Conservation (phyloP, 2,113 vertebrate species). For the Sceloporus undulatus region DNA sequence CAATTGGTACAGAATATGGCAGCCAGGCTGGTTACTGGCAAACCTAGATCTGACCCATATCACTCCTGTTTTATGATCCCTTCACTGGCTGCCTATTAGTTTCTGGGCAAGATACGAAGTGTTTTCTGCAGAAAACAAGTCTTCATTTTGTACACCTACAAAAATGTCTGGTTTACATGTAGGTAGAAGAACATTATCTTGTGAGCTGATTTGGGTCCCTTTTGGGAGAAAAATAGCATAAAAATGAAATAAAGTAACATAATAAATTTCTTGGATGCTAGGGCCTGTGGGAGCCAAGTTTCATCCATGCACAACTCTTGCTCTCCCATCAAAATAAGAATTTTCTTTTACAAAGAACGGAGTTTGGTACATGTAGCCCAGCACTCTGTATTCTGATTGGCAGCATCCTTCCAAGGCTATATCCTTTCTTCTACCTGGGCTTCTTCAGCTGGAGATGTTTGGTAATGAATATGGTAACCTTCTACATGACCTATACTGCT, state of each 20-base stretch:
- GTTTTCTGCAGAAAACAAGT: not conserved
- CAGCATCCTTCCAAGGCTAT: not conserved
- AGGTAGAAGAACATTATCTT: not conserved
- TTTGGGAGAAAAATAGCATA: too few species aligned
- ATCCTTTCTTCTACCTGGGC: not conserved
- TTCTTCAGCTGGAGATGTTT: not conserved
- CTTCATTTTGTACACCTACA: not conserved
- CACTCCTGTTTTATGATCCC: too few species aligned
- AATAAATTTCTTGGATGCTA: not conserved
- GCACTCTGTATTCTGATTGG: not conserved
- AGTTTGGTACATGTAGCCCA: not conserved
- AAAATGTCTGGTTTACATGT: constrained; percentile 9
- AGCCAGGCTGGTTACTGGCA: too few species aligned
- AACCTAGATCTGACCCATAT: too few species aligned
- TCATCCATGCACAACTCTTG: not conserved
- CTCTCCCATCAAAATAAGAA: not conserved
- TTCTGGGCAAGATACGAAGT: too few species aligned
- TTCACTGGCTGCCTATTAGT: too few species aligned
- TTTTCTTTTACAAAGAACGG: not conserved
- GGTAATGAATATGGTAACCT: not conserved
- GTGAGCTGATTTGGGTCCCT: too few species aligned
- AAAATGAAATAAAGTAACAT: too few species aligned
- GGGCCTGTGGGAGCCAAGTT: not conserved
- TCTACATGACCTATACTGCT: not conserved
- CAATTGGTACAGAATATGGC: too few species aligned